Evolutionary conservation across 2,797 vertebrate genomes (phyloP), one percentile per base, ranked within the genome.

Genomic region (Lycodopsis pacificus): DNA sequence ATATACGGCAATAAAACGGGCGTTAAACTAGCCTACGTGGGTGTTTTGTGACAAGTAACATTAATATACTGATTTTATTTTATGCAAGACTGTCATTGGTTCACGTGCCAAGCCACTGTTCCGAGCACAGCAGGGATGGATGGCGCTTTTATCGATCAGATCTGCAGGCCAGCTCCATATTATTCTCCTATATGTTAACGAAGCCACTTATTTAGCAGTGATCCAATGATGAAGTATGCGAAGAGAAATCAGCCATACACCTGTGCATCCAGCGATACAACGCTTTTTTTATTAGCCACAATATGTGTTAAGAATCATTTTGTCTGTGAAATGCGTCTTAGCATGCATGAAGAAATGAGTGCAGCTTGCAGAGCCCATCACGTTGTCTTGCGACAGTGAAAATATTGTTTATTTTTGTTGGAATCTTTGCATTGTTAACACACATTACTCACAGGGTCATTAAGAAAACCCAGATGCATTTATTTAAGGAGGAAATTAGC

Each of bases 111-210:
- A 71, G 80, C 79, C 73, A 66, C 56, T 65, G 71, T 48, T 63
- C 13, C 13, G 76, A 56, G 54, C 76, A 7, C 71, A 78, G 71
- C 54, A 22, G 82, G 73, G 78, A 78, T 75, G 73, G 81, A 89
- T 84, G 86, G 88, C 84, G 88, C 79, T 84, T 80, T 69, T 73
- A 87, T 89, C 86, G 86, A 91, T 90, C 82, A 71, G 27, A 85
- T 78, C 86, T 84, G 81, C 77, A 58, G 85, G 54, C 84, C 73
- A 72, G 77, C 83, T 82, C 77, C 73, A 81, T 81, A 66, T 77
- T 73, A 61, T 64, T 51, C 74, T 64, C 65, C 80, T 54, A 73
- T 82, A 88, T 79, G 81, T 86, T 80, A 92, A 93, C 92, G 91
- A 92, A 89, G 86, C 58, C 89, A 82, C 80, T 72, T 83, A 62